Conservation (phyloP, 2,113 vertebrate genomes). For the Malurus elegans region DNA sequence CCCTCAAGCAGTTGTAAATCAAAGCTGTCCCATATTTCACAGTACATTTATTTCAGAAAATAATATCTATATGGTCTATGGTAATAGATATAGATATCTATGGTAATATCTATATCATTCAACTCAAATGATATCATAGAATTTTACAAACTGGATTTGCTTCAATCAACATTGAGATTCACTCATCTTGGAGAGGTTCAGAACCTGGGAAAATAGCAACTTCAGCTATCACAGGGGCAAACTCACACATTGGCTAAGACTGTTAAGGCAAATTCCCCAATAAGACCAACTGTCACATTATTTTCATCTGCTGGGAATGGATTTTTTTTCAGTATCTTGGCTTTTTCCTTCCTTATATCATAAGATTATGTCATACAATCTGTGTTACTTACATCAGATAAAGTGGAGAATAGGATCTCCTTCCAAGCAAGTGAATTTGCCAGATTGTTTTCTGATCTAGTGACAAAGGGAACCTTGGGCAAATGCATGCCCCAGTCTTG, state of each 20-base stretch:
- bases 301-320: background rate
- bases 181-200: background rate
- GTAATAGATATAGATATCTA: too few species aligned
- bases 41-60: background rate
- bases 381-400: background rate
- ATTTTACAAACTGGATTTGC: background rate
- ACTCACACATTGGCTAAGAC: background rate
- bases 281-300: background rate
- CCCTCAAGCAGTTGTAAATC: background rate
- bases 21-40: background rate
- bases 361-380: background rate
- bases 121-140: background rate
- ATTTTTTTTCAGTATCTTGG: background rate
- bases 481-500: background rate
- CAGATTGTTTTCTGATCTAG: background rate
- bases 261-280: background rate
- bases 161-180: background rate
- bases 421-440: background rate
- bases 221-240: background rate
- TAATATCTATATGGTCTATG: background rate
- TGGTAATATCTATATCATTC: background rate
- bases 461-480: background rate
- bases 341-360: background rate
- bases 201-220: background rate
- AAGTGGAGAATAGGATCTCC: background rate